Percentiles rank a stretch among this genome's conserved stretches.
Evolutionary conservation across 1,140 invertebrate species (phyloP).

Genomic region (Rhopalosiphum maidis): DNA sequence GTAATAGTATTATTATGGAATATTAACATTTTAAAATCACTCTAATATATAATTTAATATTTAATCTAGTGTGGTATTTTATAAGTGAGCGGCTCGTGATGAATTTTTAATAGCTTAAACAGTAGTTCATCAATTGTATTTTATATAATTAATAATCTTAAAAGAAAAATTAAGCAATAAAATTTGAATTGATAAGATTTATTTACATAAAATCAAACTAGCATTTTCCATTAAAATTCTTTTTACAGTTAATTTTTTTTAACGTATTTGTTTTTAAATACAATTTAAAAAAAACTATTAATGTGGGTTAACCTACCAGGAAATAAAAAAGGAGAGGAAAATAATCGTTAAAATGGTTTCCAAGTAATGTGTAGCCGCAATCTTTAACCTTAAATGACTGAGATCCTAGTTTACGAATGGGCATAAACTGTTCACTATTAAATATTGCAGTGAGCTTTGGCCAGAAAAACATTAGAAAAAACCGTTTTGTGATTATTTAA

Average conservation of each 20-base stretch:
- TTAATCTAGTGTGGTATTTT: no score
- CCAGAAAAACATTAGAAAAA: not conserved
- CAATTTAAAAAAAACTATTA: not conserved
- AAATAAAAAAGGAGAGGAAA: conserved; percentile 11
- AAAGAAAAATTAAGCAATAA: not conserved
- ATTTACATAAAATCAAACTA: not conserved
- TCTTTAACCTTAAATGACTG: not conserved
- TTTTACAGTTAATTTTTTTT: not conserved
- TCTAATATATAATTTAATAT: not conserved
- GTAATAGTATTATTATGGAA: not conserved
- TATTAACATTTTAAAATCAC: not conserved
- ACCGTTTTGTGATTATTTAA: not conserved
- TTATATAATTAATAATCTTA: not conserved
- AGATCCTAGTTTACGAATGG: not conserved
- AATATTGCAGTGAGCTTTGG: not conserved
- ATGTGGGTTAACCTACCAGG: not conserved
- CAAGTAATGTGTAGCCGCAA: not conserved
- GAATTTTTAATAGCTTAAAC: not conserved
- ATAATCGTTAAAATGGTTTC: conserved; percentile 1
- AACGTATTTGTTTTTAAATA: not conserved
- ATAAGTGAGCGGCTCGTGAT: not conserved
- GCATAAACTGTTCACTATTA: not conserved
- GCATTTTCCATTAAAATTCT: not conserved
- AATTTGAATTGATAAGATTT: not conserved
- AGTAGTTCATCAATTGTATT: not conserved